Conservation (phyloP, 2,888 invertebrate genomes). For the Strigamia maritima region DNA sequence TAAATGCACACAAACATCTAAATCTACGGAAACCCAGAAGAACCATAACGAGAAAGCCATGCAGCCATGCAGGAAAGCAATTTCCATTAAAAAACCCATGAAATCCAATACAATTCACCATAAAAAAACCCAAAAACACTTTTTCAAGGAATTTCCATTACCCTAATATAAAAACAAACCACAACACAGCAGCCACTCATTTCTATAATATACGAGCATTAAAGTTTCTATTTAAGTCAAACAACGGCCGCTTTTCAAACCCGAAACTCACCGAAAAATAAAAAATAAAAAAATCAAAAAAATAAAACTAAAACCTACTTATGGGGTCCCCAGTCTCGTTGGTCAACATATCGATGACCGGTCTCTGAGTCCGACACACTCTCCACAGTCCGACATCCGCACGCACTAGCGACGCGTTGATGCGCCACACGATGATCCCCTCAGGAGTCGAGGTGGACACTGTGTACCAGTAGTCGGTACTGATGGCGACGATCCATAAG, state of each 20-base stretch:
- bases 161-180: no score
- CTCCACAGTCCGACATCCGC: conserved; percentile 71
- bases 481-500: conserved; percentile 70
- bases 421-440: conserved; percentile 43
- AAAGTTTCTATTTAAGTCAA: no score
- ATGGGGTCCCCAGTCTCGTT: not conserved
- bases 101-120: no score
- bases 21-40: no score
- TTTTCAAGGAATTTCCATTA: no score
- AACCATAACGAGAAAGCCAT: no score
- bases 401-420: conserved; percentile 57
- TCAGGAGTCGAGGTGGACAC: conserved; percentile 37
- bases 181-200: no score
- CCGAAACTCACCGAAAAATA: not conserved
- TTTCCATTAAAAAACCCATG: no score
- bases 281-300: not conserved
- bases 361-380: conserved; percentile 55
- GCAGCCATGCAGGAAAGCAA: no score
- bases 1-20: no score
- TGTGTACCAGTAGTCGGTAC: conserved; percentile 67
- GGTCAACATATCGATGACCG: not conserved
- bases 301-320: not conserved
- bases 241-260: not conserved
- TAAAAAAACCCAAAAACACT: no score
- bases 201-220: no score